These are phyloP conservation scores for Latrodectus elegans DNA, from an alignment of 2,888 invertebrate species.

Conservation along the genomic window DNA sequence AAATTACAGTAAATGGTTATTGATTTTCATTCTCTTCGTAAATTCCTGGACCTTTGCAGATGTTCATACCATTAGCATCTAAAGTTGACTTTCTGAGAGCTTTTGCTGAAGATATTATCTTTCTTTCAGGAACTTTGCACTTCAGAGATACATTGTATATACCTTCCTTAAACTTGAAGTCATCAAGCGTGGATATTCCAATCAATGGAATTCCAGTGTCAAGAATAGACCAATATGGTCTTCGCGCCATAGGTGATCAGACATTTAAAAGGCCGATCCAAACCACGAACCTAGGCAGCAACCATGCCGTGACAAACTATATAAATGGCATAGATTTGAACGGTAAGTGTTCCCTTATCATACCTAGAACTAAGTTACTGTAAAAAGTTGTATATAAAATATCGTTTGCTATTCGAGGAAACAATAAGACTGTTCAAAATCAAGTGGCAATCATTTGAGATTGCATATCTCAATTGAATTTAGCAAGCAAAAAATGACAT, in stretches of 20 bases:
- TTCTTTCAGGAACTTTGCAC: slow-evolving; percentile 24
- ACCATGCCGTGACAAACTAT: neutral
- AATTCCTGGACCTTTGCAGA: too few relatives aligned
- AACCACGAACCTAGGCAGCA: neutral
- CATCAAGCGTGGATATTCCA: slow-evolving; percentile 12
- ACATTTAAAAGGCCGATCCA: neutral
- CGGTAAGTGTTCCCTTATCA: slow-evolving; percentile 29
- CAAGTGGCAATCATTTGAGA: too few relatives aligned
- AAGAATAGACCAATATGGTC: slow-evolving; percentile 21
- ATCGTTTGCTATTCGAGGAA: too few relatives aligned
- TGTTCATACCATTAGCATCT: too few relatives aligned
- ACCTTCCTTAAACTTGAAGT: slow-evolving; percentile 36
- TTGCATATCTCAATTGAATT: too few relatives aligned
- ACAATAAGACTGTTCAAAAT: too few relatives aligned
- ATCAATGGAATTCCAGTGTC: slow-evolving; percentile 36
- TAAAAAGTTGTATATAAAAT: too few relatives aligned
- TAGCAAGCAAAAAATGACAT: too few relatives aligned
- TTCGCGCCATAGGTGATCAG: slow-evolving; percentile 32
- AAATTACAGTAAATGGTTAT: too few relatives aligned
- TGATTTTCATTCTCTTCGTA: too few relatives aligned
- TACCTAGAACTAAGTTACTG: neutral
- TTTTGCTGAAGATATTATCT: neutral
- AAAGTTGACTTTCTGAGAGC: neutral
- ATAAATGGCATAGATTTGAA: slow-evolving; percentile 30
- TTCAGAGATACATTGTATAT: slow-evolving; percentile 14